These are phyloP conservation scores for Andricus grossulariae DNA, from an alignment of 1,140 invertebrate species.

Conservation along the genomic window DNA sequence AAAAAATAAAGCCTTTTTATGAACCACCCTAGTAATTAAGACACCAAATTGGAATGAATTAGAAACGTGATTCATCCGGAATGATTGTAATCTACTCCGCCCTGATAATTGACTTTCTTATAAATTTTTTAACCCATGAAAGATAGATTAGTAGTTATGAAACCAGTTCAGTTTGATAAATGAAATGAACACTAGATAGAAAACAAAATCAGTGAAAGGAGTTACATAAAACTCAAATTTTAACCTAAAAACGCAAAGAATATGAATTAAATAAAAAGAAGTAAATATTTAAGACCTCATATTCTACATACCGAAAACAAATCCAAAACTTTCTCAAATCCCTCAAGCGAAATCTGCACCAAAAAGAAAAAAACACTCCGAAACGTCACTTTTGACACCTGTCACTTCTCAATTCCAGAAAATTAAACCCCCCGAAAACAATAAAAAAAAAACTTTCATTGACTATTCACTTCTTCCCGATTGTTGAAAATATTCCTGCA, in stretches of 20 bases:
- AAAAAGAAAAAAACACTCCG: background rate
- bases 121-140: background rate
- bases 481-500: background rate
- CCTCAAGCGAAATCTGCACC: background rate
- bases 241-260: background rate
- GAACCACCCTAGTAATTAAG: no score
- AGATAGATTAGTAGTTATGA: background rate
- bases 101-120: background rate
- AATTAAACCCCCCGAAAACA: background rate
- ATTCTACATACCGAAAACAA: background rate
- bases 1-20: no score
- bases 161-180: slow-evolving; percentile 5
- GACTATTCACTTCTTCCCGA: background rate
- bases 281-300: background rate
- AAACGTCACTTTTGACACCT: slow-evolving; percentile 29
- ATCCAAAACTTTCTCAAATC: background rate
- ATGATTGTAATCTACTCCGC: no score
- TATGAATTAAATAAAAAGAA: background rate
- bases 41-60: no score
- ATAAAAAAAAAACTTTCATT: background rate
- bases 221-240: slow-evolving; percentile 17
- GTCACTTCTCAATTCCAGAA: background rate
- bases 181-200: background rate
- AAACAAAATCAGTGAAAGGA: slow-evolving; percentile 18
- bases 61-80: no score